Evolutionary conservation across 2,888 invertebrate genomes (phyloP), one percentile per base, ranked within the genome.

Genomic region (Tridacna gigas): DNA sequence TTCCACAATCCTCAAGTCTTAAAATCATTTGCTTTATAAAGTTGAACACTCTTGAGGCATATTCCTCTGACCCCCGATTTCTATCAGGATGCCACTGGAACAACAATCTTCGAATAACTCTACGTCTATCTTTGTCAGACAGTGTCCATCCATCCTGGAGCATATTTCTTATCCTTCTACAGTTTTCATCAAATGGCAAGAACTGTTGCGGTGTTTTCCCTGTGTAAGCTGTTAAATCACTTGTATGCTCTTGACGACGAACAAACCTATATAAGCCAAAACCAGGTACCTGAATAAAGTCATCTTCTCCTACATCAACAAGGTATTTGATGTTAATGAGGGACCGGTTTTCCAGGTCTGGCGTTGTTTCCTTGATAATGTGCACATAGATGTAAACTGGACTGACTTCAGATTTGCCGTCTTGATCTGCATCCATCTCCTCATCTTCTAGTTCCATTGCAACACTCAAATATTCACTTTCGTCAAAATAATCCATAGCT

Each of bases 11-110:
- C 25, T 71, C 51, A 0, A 71, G 47, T 51, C 4, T 51, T 3
- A 22, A 4, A 20, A 67, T 67, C 37, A 37, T 45, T 3, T 67
- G 71, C 26, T 71, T 77, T 12, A 90, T 86, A 75, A 82, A 90
- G 28, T 86, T 80, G 47, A 88, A 90, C 37, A 88, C 66, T 74
- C 82, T 61, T 5, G 66, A 74, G n/a, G 86, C 82, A 78, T 84
- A 81, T 28, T 83, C 77, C 71, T 83, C 81, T 56, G 87, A 79
- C 7, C 83, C 82, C 20, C 45, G 51, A 37, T 90, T 89, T 79
- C 82, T 87, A 69, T 90, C 90, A 28, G 90, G 90, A 80, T 89
- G 89, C 90, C 90, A 90, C 47, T 79, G 75, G 18, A 83, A 63
- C 15, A 83, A 66, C 4, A 88, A 66, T 15, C 90, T 75, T 37